Conservation (phyloP, 2,113 vertebrate species). For the Eira barbara region DNA sequence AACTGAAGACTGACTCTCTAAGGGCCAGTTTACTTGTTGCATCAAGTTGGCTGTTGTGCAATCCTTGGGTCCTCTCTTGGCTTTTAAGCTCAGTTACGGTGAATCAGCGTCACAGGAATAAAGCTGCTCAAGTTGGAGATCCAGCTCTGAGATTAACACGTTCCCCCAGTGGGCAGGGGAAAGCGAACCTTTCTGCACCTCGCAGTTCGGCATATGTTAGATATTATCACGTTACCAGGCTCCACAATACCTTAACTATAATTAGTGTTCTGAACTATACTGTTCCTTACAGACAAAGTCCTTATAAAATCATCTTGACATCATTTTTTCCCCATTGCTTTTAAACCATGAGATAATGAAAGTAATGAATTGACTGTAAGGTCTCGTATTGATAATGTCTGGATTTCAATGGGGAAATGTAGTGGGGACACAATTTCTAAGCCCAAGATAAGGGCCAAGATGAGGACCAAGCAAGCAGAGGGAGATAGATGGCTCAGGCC, state of each 20-base stretch:
- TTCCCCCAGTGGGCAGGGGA: neutral
- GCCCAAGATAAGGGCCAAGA: neutral
- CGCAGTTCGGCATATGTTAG: neutral
- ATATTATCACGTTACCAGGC: neutral
- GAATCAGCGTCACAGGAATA: conserved; percentile 24
- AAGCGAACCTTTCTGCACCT: neutral
- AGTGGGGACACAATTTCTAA: neutral
- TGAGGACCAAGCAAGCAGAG: neutral
- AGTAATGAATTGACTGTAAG: neutral
- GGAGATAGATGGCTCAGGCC: neutral
- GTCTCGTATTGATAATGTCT: neutral
- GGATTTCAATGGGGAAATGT: neutral
- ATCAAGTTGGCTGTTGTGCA: conserved; percentile 4
- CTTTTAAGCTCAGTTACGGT: neutral
- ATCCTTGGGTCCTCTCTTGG: neutral
- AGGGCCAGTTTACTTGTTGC: neutral
- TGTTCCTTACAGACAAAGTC: neutral
- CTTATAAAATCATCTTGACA: conserved; percentile 18
- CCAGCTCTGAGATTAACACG: conserved; percentile 27
- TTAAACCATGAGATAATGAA: conserved; percentile 9
- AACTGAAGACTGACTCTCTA: neutral
- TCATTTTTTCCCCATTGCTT: neutral
- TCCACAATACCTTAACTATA: neutral
- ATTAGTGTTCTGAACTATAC: neutral
- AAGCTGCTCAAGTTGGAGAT: neutral